Base-by-base conservation (phyloP, 2,888 invertebrate genomes). In the Druceiella hillmani region DNA sequence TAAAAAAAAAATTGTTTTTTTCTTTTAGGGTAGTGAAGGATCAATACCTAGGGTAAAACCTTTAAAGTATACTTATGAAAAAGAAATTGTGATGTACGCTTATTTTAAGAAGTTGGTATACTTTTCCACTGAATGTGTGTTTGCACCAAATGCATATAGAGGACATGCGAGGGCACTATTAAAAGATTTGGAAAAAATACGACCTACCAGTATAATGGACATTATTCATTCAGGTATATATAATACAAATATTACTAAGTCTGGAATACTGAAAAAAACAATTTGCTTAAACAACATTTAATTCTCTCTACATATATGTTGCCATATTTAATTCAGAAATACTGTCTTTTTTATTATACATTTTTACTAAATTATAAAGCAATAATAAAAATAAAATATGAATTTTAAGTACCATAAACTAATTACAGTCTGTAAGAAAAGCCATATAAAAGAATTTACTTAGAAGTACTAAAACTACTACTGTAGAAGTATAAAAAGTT, bases 51-150 rank as follows among this genome's bases (percentile, higher is more conserved):
- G 97, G 51, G 93, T 93, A 11, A 98, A 98, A 57, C 97, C 97
- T 0, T 78, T 98, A 25, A 98, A 98, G 59, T 98, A 97, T 59
- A 84, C 93, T 0, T 99, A 97, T 61, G 99, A 99, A 61, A 98
- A 98, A 57, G 99, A 99, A 71, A 99, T 99, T 56, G 99, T 98
- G 0, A 93, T 97, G 92, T 97, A 99, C 67, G 98, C 99, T 1
- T 91, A 98, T 59, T 97, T 90, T 60, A 91, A 92, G 59, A 88
- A 90, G 55, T 67, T 99, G 16, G 84, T 97, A 5, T 99, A 99
- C 61, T 99, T 99, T 65, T 97, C 97, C 2, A 99, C 99, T 0
- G 99, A 99, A 64, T 99, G 99, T 67, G 83, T 94, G 31, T 99
- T 97, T 70, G 92, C 98, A 2, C 99, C 99, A 1, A 94, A 99